Percentiles rank a stretch among this genome's conserved stretches.
These are phyloP conservation scores for Luffia ferchaultella DNA, from an alignment of 2,888 invertebrate species.

Conservation along the genomic window DNA sequence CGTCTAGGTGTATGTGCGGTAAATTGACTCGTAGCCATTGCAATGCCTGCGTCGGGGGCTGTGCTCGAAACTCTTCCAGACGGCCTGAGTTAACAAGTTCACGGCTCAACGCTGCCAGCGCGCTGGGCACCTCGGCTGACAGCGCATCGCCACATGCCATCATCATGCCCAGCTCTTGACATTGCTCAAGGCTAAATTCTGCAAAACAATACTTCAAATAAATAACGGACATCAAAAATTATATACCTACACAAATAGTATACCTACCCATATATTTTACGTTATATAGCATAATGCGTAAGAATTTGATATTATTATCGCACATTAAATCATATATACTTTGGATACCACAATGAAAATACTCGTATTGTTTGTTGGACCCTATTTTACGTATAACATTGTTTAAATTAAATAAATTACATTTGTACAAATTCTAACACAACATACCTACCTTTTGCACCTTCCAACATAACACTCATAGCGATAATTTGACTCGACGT, in stretches of 20 bases:
- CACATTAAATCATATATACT: too few relatives aligned
- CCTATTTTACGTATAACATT: background rate
- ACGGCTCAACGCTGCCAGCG: slow-evolving; percentile 47
- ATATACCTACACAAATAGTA: too few relatives aligned
- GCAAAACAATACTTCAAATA: background rate
- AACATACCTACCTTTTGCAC: slow-evolving; percentile 38
- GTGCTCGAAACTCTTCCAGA: slow-evolving; percentile 49
- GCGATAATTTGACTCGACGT: slow-evolving; percentile 62
- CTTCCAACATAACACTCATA: slow-evolving; percentile 60
- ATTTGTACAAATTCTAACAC: background rate
- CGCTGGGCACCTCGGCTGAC: slow-evolving; percentile 77
- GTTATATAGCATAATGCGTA: too few relatives aligned
- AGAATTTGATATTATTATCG: too few relatives aligned
- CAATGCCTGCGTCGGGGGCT: slow-evolving; percentile 53
- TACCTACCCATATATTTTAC: too few relatives aligned
- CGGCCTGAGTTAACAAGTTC: slow-evolving; percentile 45
- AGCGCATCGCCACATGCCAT: slow-evolving; percentile 76
- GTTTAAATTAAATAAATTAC: background rate
- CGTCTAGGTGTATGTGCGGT: slow-evolving; percentile 45
- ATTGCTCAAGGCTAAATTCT: slow-evolving; percentile 72
- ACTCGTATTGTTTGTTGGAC: too few relatives aligned
- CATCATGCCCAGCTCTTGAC: slow-evolving; percentile 73
- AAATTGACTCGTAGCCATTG: slow-evolving; percentile 67
- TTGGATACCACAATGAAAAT: too few relatives aligned
- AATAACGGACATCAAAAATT: too few relatives aligned